Percentiles rank a stretch among this genome's conserved stretches.
These are phyloP conservation scores for Chalcosyrphus nemorum DNA, from an alignment of 2,888 invertebrate species.

Conservation along the genomic window DNA sequence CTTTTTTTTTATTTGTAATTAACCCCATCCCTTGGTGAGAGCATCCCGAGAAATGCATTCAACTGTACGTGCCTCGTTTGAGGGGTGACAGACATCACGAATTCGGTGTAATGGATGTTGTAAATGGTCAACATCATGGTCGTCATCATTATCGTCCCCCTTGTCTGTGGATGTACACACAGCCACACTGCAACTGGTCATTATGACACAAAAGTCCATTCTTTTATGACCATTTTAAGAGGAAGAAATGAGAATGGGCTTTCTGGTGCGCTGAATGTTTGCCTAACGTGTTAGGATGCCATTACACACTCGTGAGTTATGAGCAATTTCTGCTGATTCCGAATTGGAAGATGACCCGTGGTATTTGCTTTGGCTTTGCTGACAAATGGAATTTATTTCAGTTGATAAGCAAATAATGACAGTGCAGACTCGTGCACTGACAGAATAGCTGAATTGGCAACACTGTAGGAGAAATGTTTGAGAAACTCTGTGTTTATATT, in stretches of 20 bases:
- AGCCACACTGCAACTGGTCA: slow-evolving; percentile 31
- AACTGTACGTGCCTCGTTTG: slow-evolving; percentile 11
- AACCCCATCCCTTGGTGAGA: slow-evolving; percentile 29
- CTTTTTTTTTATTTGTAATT: slow-evolving; percentile 30
- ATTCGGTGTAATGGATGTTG: slow-evolving; percentile 54
- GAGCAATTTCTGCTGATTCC: slow-evolving; percentile 17
- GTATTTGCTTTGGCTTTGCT: slow-evolving; percentile 44
- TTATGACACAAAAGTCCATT: slow-evolving; percentile 12
- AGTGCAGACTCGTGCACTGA: too few relatives aligned
- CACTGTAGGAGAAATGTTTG: too few relatives aligned
- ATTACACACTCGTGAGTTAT: slow-evolving; percentile 39
- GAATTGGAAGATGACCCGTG: slow-evolving; percentile 7
- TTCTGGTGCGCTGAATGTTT: slow-evolving; percentile 23
- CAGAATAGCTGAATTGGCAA: background rate
- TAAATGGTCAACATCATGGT: slow-evolving; percentile 42
- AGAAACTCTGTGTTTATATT: too few relatives aligned
- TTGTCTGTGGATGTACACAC: background rate
- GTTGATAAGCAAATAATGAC: slow-evolving; percentile 5
- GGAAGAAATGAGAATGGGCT: background rate
- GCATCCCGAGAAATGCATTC: slow-evolving; percentile 39
- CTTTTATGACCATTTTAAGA: slow-evolving; percentile 29
- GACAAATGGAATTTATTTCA: slow-evolving; percentile 15
- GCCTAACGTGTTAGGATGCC: slow-evolving; percentile 32
- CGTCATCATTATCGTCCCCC: slow-evolving; percentile 42
- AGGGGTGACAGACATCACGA: slow-evolving; percentile 42